These are phyloP conservation scores for Tinamus guttatus DNA, from an alignment of 2,113 vertebrate species.

Conservation along the genomic window DNA sequence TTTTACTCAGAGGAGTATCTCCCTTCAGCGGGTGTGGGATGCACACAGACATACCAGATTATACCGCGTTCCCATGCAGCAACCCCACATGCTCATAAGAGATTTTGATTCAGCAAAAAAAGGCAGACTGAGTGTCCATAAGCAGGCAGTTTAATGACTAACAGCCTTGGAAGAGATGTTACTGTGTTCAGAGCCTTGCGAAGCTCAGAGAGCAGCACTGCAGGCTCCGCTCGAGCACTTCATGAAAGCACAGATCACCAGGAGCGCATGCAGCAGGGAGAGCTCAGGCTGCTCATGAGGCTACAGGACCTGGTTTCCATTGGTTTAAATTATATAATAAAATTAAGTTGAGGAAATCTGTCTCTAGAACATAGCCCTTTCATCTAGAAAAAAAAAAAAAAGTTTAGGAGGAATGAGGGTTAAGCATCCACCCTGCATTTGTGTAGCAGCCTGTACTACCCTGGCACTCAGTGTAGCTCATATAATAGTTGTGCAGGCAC, in stretches of 20 bases:
- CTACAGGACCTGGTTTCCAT: rapidly evolving
- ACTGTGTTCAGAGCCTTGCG: neutral
- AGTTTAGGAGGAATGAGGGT: rapidly evolving
- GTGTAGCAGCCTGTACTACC: neutral
- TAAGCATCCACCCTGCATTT: rapidly evolving
- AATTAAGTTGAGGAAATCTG: neutral
- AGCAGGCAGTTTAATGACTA: neutral
- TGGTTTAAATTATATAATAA: neutral
- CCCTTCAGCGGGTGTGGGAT: neutral
- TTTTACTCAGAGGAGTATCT: neutral
- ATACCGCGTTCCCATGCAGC: neutral
- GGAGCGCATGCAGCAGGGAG: neutral
- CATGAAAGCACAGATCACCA: too few species aligned
- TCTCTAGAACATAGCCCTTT: neutral
- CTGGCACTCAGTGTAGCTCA: neutral
- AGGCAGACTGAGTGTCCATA: neutral
- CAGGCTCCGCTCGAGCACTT: rapidly evolving
- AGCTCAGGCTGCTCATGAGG: neutral
- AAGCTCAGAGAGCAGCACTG: neutral
- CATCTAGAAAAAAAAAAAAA: neutral
- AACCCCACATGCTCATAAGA: neutral
- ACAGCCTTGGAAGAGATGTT: neutral
- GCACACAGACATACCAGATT: neutral
- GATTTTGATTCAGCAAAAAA: neutral
- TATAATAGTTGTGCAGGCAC: neutral